Base-by-base conservation (phyloP, 2,888 invertebrate genomes). In the Onchidella celtica region DNA sequence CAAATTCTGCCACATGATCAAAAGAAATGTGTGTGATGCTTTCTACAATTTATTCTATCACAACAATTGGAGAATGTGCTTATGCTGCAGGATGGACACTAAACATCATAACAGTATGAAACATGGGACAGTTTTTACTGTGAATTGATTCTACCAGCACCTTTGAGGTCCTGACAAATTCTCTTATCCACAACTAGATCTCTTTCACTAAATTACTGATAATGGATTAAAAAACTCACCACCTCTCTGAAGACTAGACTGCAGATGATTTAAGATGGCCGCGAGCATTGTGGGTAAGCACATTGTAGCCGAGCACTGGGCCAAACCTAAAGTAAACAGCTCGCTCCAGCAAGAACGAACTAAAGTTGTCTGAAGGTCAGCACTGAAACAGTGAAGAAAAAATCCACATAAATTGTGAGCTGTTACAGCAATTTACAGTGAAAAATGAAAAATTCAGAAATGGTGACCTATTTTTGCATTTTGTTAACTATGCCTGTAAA, bases 311-410 rank as follows among this genome's bases (percentile, higher is more conserved):
- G 97, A 95, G 91, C 97, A 97, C 93, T 98, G 97, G 17, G 97
- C 96, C 85, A 99, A 94, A 0, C 98, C 98, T 47, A 99, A 95
- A 1, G 97, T 96, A 93, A 99, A 97, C 83, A 99, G 93, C 91
- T 98, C 97, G 82, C 97, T 96, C 99, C 99, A 99, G 89, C 97
- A 97, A 79, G 96, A 96, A 91, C 97, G 96, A 85, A 99, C 95
- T 61, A 99, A 94, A 0, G 96, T 95, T 87, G 97, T 96, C 94
- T 98, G 97, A 77, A 96, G 95, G 85, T 97, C 97, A 82, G 96
- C 95, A 82, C 97, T 97, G 93, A 38, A 61, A n/a, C 21, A 73
- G 2, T n/a, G n/a, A 59, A 11, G n/a, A 4, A 59, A 59, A 17
- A 6, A 59, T 11, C 17, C 9, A 59, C 59, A 59, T 17, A n/a